phyloP scores from a whole-genome alignment of 2,113 vertebrate genomes.

The Vulpes lagopus region DNA sequence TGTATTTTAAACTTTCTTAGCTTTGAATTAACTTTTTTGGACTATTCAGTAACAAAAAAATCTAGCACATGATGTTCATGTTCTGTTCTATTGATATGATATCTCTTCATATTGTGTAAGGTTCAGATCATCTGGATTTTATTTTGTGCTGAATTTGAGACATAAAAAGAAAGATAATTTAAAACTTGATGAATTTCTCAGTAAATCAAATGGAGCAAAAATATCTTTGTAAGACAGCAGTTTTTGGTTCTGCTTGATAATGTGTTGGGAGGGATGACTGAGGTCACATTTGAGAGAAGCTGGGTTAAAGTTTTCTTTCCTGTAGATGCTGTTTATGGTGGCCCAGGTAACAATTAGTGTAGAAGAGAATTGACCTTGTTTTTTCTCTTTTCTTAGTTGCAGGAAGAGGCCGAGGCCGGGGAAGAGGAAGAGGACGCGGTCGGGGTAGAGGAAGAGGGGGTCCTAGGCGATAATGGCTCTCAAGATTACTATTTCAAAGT shows the following conservation, averaged over 20 bases:
- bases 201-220: slow-evolving; percentile 18
- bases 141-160: slow-evolving; percentile 39
- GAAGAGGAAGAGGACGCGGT: slow-evolving; percentile 94
- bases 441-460: slow-evolving; percentile 96
- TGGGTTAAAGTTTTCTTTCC: background rate
- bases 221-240: background rate
- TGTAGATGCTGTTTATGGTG: background rate
- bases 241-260: background rate
- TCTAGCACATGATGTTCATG: background rate
- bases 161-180: background rate
- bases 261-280: background rate
- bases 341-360: background rate
- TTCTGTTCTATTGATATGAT: background rate
- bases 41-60: background rate
- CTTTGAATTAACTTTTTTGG: background rate
- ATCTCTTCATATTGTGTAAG: background rate
- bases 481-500: slow-evolving; percentile 64
- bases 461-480: slow-evolving; percentile 93
- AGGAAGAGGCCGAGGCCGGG: slow-evolving; percentile 92
- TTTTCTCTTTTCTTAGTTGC: slow-evolving; percentile 90
- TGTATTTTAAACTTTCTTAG: background rate
- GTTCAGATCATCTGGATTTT: background rate
- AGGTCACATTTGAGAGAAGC: background rate
- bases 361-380: slow-evolving; percentile 57
- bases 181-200: background rate